Conservation (phyloP, 2,888 invertebrate species). For the Dione juno region DNA sequence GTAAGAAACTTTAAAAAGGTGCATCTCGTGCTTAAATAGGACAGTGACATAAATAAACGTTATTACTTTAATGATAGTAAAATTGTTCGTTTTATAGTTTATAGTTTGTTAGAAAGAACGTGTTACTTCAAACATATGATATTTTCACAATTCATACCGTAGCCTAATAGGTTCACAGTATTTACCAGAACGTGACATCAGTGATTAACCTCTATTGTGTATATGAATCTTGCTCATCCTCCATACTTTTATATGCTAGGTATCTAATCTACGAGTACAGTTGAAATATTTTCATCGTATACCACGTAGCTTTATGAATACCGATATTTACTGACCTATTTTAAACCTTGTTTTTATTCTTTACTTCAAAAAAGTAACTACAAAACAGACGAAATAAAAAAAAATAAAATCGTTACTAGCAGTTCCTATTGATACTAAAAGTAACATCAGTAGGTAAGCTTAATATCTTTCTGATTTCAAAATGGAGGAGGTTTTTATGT, state of each 20-base stretch:
- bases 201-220: conserved; percentile 15
- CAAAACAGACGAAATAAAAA: too few relatives aligned
- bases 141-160: background rate
- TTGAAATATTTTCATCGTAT: conserved; percentile 17
- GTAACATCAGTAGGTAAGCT: too few relatives aligned
- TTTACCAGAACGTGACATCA: conserved; percentile 14
- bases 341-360: conserved; percentile 7
- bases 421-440: too few relatives aligned
- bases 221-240: background rate
- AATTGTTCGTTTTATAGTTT: background rate
- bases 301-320: conserved; percentile 17
- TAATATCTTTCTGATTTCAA: too few relatives aligned
- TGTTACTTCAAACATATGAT: background rate
- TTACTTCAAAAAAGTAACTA: background rate
- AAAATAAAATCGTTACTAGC: too few relatives aligned
- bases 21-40: conserved; percentile 36
- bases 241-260: conserved; percentile 8
- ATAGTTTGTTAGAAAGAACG: too few relatives aligned
- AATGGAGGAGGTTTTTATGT: too few relatives aligned
- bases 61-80: conserved; percentile 7
- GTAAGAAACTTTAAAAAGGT: conserved; percentile 39
- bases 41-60: conserved; percentile 30
- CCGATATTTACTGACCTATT: conserved; percentile 27
- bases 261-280: conserved; percentile 21
- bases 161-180: background rate